Conservation (phyloP, 1,140 invertebrate genomes). For the Ostrea denselamellosa region DNA sequence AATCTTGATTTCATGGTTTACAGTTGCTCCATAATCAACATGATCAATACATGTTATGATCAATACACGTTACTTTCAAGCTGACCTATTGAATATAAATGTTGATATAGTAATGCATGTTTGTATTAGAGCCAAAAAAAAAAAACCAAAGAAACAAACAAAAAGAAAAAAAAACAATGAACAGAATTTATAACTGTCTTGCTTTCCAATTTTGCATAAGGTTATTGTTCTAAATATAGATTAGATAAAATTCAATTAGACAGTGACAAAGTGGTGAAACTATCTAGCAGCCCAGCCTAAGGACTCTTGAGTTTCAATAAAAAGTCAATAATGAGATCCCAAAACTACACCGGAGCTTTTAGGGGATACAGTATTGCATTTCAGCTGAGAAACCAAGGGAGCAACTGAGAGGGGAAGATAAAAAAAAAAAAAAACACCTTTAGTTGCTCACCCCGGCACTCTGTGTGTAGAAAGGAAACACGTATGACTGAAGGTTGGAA, state of each 20-base stretch:
- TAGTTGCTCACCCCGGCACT: neutral
- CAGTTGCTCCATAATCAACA: too few species aligned
- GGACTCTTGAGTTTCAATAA: slow-evolving; percentile 3
- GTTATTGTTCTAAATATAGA: neutral
- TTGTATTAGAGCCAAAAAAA: too few species aligned
- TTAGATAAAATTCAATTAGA: neutral
- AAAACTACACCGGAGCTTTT: neutral
- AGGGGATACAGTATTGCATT: neutral
- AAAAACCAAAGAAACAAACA: too few species aligned
- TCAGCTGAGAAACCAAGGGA: neutral
- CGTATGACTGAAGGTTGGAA: neutral
- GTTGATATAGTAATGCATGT: too few species aligned
- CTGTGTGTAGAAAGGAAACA: neutral
- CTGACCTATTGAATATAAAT: too few species aligned
- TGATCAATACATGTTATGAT: too few species aligned
- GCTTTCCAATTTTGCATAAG: neutral
- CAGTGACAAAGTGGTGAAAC: neutral
- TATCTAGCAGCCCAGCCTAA: neutral
- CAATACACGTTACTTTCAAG: too few species aligned
- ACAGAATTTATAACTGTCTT: neutral
- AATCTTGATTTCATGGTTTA: too few species aligned
- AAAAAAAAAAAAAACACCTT: neutral
- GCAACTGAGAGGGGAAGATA: neutral
- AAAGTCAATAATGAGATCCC: neutral
- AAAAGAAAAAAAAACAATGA: neutral